Percentiles rank a stretch among this genome's conserved stretches.
These are phyloP conservation scores for Callyntrura sp. DNA, from an alignment of 2,888 invertebrate species.

Conservation along the genomic window DNA sequence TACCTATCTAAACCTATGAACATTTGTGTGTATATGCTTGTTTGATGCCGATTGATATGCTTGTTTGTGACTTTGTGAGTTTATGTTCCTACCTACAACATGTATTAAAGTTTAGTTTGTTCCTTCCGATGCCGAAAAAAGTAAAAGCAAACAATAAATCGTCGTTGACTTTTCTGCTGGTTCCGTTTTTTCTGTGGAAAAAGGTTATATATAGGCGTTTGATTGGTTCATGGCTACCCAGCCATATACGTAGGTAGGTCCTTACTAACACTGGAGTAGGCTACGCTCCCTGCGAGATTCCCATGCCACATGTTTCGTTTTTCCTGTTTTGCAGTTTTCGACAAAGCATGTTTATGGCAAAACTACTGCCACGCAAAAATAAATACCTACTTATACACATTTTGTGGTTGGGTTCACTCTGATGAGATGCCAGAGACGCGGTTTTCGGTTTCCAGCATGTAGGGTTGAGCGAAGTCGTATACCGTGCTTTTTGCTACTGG, in stretches of 20 bases:
- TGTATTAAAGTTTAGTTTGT: slow-evolving; percentile 8
- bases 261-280: neutral
- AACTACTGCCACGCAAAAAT: neutral
- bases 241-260: neutral
- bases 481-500: too few species aligned
- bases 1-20: too few species aligned
- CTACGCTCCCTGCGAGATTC: neutral
- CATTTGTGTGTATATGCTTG: too few species aligned
- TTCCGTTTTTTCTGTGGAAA: neutral
- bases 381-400: neutral
- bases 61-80: too few species aligned
- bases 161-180: slow-evolving; percentile 8
- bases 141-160: slow-evolving; percentile 43
- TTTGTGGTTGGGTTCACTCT: neutral
- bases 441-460: too few species aligned
- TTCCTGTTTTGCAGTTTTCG: neutral
- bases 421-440: too few species aligned
- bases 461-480: too few species aligned
- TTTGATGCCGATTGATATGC: too few species aligned
- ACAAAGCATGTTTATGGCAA: neutral
- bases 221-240: slow-evolving; percentile 35
- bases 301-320: slow-evolving; percentile 13
- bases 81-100: neutral
- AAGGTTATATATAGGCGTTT: slow-evolving; percentile 2
- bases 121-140: neutral